Evolutionary conservation across 2,113 vertebrate species (phyloP).

Genomic region (Callionymus lyra): DNA sequence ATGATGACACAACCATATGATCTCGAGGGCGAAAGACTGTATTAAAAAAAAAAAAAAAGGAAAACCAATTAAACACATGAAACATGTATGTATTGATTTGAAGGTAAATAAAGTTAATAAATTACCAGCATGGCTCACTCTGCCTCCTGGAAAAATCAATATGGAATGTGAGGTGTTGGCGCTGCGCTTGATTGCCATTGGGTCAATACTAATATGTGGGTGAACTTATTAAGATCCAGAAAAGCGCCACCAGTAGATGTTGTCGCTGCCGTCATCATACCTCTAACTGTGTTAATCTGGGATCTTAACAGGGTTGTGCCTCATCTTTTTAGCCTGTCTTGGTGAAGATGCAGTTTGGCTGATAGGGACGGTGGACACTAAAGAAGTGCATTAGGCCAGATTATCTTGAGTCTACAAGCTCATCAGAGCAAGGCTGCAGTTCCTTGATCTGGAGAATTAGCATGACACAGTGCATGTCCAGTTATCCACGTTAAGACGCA

Average conservation of each 20-base stretch:
- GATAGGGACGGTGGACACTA: slow-evolving; percentile 26
- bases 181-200: slow-evolving; percentile 32
- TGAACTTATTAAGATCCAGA: slow-evolving; percentile 47
- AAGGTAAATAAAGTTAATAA: too few species aligned
- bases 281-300: slow-evolving; percentile 31
- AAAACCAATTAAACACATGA: too few species aligned
- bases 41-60: too few species aligned
- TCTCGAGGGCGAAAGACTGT: too few species aligned
- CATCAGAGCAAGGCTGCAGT: slow-evolving; percentile 16
- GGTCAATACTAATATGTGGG: slow-evolving; percentile 36
- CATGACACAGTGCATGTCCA: background rate
- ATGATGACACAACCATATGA: too few species aligned
- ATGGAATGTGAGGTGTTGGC: slow-evolving; percentile 24
- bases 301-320: slow-evolving; percentile 27
- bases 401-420: slow-evolving; percentile 35
- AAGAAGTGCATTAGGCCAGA: slow-evolving; percentile 41
- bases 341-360: slow-evolving; percentile 17
- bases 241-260: slow-evolving; percentile 19
- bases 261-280: slow-evolving; percentile 5
- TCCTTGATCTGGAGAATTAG: slow-evolving; percentile 14
- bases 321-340: slow-evolving; percentile 40
- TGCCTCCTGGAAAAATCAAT: slow-evolving; percentile 21
- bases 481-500: background rate
- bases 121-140: too few species aligned
- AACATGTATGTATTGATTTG: too few species aligned